Conservation (phyloP, 2,888 invertebrate genomes). For the Diplazon laetatorius region DNA sequence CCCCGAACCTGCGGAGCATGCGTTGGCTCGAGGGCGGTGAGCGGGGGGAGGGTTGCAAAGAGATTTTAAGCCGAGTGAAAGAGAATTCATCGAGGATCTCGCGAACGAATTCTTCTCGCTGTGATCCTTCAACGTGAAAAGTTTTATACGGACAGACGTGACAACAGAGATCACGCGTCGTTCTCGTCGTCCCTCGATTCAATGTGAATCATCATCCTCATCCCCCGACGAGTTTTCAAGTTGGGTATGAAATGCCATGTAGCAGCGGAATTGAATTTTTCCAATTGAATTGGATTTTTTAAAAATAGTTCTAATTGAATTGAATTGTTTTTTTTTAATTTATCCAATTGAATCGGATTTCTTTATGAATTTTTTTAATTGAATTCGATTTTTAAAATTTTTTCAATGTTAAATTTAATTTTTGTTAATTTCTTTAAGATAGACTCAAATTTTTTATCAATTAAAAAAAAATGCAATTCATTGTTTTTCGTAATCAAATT, state of each 20-base stretch:
- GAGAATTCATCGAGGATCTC: constrained; percentile 52
- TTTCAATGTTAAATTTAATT: no score
- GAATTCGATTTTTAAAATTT: no score
- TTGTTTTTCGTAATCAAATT: no score
- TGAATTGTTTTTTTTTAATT: no score
- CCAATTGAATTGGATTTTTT: no score
- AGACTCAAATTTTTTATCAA: no score
- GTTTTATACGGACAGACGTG: constrained; percentile 25
- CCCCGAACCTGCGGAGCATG: constrained; percentile 10
- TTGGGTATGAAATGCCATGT: not conserved
- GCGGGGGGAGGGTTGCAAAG: constrained; percentile 35
- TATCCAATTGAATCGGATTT: no score
- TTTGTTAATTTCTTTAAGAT: no score
- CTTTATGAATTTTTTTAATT: no score
- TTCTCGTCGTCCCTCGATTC: not conserved
- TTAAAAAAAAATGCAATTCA: no score
- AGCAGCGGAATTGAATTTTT: not conserved
- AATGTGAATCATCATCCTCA: constrained; percentile 54
- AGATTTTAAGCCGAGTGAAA: constrained; percentile 26
- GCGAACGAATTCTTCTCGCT: constrained; percentile 37
- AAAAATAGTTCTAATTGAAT: no score
- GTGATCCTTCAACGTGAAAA: constrained; percentile 41
- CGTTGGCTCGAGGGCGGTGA: not conserved
- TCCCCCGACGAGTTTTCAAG: not conserved
- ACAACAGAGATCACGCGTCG: not conserved